A percentile compares a stretch with the other conserved stretches of the same genome.
phyloP scores from a whole-genome alignment of 1,140 invertebrate species.

The Coenobita brevimanus region DNA sequence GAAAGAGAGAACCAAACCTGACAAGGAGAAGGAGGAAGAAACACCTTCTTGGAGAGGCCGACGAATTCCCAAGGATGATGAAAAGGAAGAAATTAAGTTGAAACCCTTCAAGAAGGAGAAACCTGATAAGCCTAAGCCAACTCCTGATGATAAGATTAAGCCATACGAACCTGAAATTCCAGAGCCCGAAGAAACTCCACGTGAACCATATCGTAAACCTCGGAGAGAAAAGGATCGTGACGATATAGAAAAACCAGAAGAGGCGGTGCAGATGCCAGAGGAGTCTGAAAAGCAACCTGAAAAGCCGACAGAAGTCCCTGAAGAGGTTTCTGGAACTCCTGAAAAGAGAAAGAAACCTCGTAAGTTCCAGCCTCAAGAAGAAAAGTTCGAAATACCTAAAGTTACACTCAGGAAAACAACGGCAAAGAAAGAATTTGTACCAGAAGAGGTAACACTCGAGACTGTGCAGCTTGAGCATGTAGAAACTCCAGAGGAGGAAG shows the following conservation, averaged over 20 bases:
- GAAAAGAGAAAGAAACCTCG: too few species aligned
- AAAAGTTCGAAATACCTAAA: conserved; percentile 30
- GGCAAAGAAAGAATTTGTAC: conserved; percentile 51
- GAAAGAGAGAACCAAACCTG: background rate
- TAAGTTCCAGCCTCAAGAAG: background rate
- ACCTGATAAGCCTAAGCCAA: conserved; percentile 19
- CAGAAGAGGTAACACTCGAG: conserved; percentile 42
- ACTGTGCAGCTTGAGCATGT: conserved; percentile 52
- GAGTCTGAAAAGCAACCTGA: too few species aligned
- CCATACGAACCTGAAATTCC: conserved; percentile 27
- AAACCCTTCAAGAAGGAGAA: conserved; percentile 60
- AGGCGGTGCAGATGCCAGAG: too few species aligned
- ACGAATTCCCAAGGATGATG: conserved; percentile 50
- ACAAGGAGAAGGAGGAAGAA: too few species aligned
- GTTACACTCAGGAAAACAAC: conserved; percentile 71
- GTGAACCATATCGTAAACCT: background rate
- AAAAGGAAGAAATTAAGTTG: conserved; percentile 64
- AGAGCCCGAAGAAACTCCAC: background rate
- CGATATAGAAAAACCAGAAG: too few species aligned
- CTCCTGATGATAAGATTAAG: background rate
- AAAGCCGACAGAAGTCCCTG: too few species aligned
- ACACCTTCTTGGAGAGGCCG: background rate
- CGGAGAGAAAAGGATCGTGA: background rate
- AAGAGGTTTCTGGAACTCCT: too few species aligned
- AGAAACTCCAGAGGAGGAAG: conserved; percentile 18